phyloP scores from a whole-genome alignment of 1,140 invertebrate genomes.

The Leguminivora glycinivorella region DNA sequence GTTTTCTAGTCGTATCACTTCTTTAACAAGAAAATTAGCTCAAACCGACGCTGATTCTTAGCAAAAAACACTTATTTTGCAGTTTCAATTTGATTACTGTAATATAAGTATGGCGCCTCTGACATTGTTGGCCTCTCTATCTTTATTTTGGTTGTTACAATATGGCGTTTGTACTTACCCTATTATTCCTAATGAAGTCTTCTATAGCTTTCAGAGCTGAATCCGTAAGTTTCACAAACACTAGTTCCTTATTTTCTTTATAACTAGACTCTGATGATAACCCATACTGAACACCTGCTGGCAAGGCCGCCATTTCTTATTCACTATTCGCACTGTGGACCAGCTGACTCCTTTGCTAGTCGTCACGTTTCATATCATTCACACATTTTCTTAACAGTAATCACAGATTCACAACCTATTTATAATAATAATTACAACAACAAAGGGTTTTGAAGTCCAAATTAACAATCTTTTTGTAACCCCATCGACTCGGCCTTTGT shows the following conservation, averaged over 20 bases:
- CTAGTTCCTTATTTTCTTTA: conserved; percentile 92
- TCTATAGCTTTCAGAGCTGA: conserved; percentile 94
- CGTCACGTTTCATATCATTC: conserved; percentile 79
- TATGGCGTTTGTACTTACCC: conserved; percentile 84
- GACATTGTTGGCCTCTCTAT: conserved; percentile 70
- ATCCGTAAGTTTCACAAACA: conserved; percentile 97
- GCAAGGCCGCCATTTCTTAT: conserved; percentile 94
- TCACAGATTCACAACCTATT: conserved; percentile 80
- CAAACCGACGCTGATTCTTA: conserved; percentile 38
- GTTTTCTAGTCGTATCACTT: conserved; percentile 39
- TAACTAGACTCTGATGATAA: conserved; percentile 93
- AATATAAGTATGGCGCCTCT: conserved; percentile 77
- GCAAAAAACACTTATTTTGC: conserved; percentile 59
- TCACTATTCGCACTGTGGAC: conserved; percentile 80
- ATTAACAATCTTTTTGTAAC: conserved; percentile 78
- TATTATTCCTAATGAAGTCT: conserved; percentile 91
- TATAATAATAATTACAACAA: conserved; percentile 79
- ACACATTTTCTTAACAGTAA: conserved; percentile 78
- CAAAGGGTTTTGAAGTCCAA: conserved; percentile 76
- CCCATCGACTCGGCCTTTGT: conserved; percentile 79
- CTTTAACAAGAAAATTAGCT: conserved; percentile 37
- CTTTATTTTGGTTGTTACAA: conserved; percentile 74
- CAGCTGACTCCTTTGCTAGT: conserved; percentile 79
- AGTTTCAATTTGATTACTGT: conserved; percentile 76
- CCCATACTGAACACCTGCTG: conserved; percentile 96